A percentile compares a stretch with the other conserved stretches of the same genome.
These are phyloP conservation scores for Polypedilum pembai DNA, from an alignment of 1,140 invertebrate species.

Conservation along the genomic window DNA sequence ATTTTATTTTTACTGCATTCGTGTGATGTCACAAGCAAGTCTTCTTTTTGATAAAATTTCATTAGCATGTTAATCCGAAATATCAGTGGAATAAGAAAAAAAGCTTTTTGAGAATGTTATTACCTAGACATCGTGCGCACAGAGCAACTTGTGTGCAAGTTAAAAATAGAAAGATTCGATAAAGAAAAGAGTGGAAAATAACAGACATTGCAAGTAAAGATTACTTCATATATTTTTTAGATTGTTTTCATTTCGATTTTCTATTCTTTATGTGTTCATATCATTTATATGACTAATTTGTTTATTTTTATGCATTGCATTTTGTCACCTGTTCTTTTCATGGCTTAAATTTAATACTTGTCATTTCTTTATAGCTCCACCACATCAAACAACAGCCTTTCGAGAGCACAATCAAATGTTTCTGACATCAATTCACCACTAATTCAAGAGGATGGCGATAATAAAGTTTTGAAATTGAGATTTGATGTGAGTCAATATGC, in stretches of 20 bases:
- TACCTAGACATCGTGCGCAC: neutral
- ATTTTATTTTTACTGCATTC: neutral
- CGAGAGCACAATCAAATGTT: slow-evolving; percentile 37
- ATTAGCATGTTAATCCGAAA: neutral
- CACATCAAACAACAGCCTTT: slow-evolving; percentile 47
- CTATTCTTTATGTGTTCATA: neutral
- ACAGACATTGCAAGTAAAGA: neutral
- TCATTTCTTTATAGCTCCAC: slow-evolving; percentile 47
- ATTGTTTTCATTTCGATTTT: neutral
- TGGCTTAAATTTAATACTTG: neutral
- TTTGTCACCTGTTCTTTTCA: neutral
- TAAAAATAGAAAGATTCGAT: neutral
- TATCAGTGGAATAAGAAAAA: neutral
- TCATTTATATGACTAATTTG: neutral
- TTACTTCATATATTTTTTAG: neutral
- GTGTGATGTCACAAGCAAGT: neutral
- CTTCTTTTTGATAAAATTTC: neutral
- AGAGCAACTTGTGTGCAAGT: neutral
- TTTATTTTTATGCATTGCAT: neutral
- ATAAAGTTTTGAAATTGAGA: slow-evolving; percentile 79
- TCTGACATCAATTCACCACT: slow-evolving; percentile 80
- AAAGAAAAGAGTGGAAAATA: slow-evolving; percentile 2
- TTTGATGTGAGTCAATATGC: slow-evolving; percentile 93
- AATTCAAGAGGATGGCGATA: slow-evolving; percentile 81
- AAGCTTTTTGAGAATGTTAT: neutral